These are phyloP conservation scores for Leptodirus hochenwartii DNA, from an alignment of 2,888 invertebrate species.

Conservation along the genomic window DNA sequence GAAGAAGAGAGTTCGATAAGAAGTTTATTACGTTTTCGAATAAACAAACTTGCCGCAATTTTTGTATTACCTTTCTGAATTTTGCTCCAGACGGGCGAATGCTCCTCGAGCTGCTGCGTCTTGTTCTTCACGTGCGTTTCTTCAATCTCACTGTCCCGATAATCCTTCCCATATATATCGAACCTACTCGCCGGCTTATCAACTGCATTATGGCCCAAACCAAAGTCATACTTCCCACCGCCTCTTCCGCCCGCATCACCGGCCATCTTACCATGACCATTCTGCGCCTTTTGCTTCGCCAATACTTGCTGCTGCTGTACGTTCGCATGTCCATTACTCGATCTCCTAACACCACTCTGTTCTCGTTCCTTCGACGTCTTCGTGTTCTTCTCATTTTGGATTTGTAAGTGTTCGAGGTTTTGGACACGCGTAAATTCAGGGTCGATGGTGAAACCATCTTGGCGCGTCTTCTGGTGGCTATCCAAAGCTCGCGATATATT, in stretches of 20 bases:
- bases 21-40: slow-evolving; percentile 6
- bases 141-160: slow-evolving; percentile 5
- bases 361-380: slow-evolving; percentile 11
- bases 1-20: too few species aligned
- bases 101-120: slow-evolving; percentile 20
- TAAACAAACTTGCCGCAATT: slow-evolving; percentile 8
- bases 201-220: background rate
- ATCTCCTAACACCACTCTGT: slow-evolving; percentile 8
- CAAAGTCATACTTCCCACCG: slow-evolving; percentile 19
- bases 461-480: slow-evolving; percentile 9
- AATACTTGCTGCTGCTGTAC: slow-evolving; percentile 6
- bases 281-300: slow-evolving; percentile 10
- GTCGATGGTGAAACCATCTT: slow-evolving; percentile 12
- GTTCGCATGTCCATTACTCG: slow-evolving; percentile 1
- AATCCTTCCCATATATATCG: slow-evolving; percentile 6
- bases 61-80: slow-evolving; percentile 22
- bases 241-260: slow-evolving; percentile 13
- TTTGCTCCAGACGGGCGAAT: slow-evolving; percentile 27
- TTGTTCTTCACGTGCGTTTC: slow-evolving; percentile 1
- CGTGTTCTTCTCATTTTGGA: slow-evolving; percentile 11
- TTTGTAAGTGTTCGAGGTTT: slow-evolving; percentile 10
- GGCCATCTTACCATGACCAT: slow-evolving; percentile 10
- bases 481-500: slow-evolving; percentile 11
- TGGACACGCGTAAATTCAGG: slow-evolving; percentile 17
- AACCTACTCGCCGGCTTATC: slow-evolving; percentile 5